Conservation (phyloP, 2,888 invertebrate genomes). For the Rhorus exstirpatorius region DNA sequence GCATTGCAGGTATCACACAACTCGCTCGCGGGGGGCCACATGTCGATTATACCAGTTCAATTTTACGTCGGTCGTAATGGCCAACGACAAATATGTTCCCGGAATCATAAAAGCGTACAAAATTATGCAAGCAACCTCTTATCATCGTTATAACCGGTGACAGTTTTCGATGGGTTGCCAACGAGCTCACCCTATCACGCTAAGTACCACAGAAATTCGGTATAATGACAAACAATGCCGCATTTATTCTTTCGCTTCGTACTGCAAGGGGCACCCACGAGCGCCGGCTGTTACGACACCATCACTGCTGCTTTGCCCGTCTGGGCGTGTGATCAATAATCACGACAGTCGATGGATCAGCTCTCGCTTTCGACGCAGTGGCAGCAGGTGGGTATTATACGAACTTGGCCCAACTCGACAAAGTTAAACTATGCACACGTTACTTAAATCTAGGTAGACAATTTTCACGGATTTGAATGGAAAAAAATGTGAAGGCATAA, state of each 20-base stretch:
- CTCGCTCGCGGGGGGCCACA: conserved; percentile 15
- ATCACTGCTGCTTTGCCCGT: conserved; percentile 29
- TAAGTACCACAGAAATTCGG: conserved; percentile 10
- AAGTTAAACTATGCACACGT: conserved; percentile 22
- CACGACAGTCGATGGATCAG: conserved; percentile 70
- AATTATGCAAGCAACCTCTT: conserved; percentile 42
- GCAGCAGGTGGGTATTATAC: conserved; percentile 57
- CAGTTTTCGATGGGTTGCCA: neutral
- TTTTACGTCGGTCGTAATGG: conserved; percentile 42
- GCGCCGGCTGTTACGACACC: conserved; percentile 49
- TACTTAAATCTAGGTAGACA: neutral
- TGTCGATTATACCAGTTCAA: conserved; percentile 45
- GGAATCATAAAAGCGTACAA: conserved; percentile 27
- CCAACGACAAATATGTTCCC: conserved; percentile 41
- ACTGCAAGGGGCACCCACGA: conserved; percentile 32
- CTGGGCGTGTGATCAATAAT: conserved; percentile 65
- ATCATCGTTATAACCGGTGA: neutral
- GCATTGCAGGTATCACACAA: conserved; percentile 44
- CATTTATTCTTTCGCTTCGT: conserved; percentile 31
- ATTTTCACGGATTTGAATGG: neutral
- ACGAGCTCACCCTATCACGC: neutral
- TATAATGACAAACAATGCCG: neutral
- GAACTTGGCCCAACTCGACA: conserved; percentile 15
- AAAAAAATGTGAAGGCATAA: neutral
- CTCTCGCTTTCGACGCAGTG: conserved; percentile 13